These are phyloP conservation scores for Lasioglossum figueresi DNA, from an alignment of 2,888 invertebrate species.

Conservation along the genomic window DNA sequence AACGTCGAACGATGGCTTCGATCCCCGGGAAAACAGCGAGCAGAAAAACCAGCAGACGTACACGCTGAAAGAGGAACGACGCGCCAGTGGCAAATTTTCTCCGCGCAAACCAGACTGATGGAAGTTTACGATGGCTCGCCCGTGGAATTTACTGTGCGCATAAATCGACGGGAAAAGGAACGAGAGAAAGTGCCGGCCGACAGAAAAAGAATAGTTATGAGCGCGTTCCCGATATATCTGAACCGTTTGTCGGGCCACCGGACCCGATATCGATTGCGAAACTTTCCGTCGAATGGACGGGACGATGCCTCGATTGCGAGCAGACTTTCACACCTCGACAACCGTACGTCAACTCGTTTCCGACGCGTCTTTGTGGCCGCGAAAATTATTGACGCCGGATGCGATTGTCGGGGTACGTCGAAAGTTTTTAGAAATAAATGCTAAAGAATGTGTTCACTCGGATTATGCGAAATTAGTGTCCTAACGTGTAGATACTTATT, in stretches of 20 bases:
- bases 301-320: not conserved
- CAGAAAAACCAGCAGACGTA: not conserved
- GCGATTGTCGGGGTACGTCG: not conserved
- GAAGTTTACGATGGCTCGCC: slow-evolving; percentile 55
- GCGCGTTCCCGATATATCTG: slow-evolving; percentile 33
- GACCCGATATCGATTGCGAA: slow-evolving; percentile 31
- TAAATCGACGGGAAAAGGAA: slow-evolving; percentile 44
- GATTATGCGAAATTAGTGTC: not conserved
- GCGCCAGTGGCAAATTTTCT: slow-evolving; percentile 40
- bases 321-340: slow-evolving; percentile 7
- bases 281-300: slow-evolving; percentile 28
- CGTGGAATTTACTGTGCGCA: slow-evolving; percentile 58
- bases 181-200: slow-evolving; percentile 25
- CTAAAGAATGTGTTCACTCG: not conserved
- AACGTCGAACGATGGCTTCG: slow-evolving; percentile 46
- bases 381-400: not conserved
- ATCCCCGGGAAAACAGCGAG: not conserved
- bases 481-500: too few species aligned
- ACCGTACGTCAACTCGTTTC: not conserved
- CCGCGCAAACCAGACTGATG: slow-evolving; percentile 43
- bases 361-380: not conserved
- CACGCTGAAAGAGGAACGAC: not conserved
- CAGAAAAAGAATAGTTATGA: slow-evolving; percentile 35
- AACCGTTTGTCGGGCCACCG: slow-evolving; percentile 20
- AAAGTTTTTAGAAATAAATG: not conserved